Evolutionary conservation across 2,113 vertebrate genomes (phyloP).

Genomic region (Pao palembangensis): DNA sequence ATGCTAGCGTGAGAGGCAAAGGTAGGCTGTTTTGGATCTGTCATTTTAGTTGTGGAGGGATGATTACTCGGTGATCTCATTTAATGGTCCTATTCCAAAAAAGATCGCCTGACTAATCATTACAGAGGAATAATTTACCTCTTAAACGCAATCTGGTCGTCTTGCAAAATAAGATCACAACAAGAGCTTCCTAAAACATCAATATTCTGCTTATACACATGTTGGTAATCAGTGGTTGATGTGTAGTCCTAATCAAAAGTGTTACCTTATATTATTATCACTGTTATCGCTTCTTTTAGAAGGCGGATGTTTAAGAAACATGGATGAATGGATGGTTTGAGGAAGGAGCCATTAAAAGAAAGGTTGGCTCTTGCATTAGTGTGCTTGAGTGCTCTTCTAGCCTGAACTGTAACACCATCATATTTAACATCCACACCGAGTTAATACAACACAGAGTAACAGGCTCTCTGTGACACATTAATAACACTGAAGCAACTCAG

Average conservation of each 20-base stretch:
- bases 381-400: not conserved
- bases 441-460: not conserved
- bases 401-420: no score
- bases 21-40: constrained; percentile 56
- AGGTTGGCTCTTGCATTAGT: no score
- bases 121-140: constrained; percentile 35
- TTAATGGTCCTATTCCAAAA: constrained; percentile 58
- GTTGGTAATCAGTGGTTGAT: no score
- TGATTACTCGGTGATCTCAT: constrained; percentile 70
- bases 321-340: no score
- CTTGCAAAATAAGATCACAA: no score
- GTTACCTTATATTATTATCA: no score
- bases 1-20: constrained; percentile 62
- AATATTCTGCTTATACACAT: no score
- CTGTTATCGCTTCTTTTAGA: no score
- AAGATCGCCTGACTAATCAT: constrained; percentile 37
- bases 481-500: constrained; percentile 7
- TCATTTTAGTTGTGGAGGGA: constrained; percentile 50
- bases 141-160: constrained; percentile 17
- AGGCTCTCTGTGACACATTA: constrained; percentile 1
- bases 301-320: no score
- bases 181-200: no score
- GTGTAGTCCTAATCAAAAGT: no score
- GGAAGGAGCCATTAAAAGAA: no score
- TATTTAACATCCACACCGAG: not conserved